phyloP scores from a whole-genome alignment of 2,113 vertebrate genomes.

The Calidris pugnax region DNA sequence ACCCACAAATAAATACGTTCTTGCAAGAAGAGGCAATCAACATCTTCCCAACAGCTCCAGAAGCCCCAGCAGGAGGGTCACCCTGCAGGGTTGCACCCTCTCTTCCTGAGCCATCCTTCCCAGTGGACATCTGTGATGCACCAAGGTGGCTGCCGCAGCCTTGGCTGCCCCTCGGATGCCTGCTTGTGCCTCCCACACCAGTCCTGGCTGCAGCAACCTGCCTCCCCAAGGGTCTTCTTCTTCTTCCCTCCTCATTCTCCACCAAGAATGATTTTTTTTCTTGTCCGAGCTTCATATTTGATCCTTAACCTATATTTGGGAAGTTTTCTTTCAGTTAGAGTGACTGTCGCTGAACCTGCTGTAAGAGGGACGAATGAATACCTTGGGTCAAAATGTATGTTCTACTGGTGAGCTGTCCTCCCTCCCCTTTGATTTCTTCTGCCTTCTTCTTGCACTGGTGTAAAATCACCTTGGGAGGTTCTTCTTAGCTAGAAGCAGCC shows the following conservation, averaged over 20 bases:
- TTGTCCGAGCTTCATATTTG: background rate
- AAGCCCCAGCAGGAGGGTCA: background rate
- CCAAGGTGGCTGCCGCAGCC: background rate
- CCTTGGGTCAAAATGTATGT: background rate
- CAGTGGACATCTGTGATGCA: background rate
- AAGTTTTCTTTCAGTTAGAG: background rate
- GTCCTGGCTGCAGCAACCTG: background rate
- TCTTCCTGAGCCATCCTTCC: background rate
- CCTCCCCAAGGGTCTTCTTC: background rate
- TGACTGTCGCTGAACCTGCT: background rate
- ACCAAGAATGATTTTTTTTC: background rate
- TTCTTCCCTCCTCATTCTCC: background rate
- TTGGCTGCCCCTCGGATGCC: fast-evolving
- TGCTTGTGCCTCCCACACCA: background rate
- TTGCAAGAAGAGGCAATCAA: background rate
- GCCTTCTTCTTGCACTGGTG: background rate
- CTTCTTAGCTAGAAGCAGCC: background rate
- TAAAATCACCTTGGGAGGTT: background rate
- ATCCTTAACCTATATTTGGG: background rate
- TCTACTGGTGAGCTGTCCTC: background rate
- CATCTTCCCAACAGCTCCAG: background rate
- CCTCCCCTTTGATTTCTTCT: background rate
- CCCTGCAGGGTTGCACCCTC: fast-evolving
- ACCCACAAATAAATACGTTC: background rate
- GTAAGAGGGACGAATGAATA: background rate